Evolutionary conservation across 2,797 vertebrate genomes (phyloP).

Genomic region (Alfaro cultratus): DNA sequence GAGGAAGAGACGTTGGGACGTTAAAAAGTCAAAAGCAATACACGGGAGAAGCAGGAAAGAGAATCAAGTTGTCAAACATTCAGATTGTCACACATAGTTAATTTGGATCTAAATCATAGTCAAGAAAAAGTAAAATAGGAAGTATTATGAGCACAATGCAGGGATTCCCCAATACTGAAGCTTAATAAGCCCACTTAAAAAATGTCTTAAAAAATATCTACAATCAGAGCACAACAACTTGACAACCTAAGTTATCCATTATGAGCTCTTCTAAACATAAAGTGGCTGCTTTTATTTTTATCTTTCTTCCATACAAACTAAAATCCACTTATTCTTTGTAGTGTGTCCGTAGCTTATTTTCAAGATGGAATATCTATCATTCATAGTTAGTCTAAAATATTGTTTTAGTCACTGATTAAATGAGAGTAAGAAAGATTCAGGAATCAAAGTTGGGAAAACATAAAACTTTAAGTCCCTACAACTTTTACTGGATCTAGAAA

Average conservation of each 20-base stretch:
- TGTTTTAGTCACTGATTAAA: background rate
- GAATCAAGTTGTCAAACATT: background rate
- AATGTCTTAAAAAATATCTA: background rate
- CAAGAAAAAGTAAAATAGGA: background rate
- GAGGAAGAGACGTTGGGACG: conserved; percentile 58
- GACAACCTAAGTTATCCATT: too few species aligned
- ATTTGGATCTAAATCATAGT: background rate
- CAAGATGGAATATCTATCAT: background rate
- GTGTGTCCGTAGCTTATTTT: background rate
- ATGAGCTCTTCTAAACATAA: background rate
- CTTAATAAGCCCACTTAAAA: background rate
- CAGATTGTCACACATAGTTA: background rate
- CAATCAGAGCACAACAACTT: background rate
- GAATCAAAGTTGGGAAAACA: background rate
- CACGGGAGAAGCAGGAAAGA: background rate
- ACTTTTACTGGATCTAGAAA: background rate
- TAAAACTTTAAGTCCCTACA: background rate
- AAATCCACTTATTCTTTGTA: background rate
- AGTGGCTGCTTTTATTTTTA: background rate
- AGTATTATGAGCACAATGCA: background rate
- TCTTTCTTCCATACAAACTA: background rate
- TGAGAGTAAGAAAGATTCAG: background rate
- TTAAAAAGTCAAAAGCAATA: conserved; percentile 21
- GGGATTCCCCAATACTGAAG: background rate
- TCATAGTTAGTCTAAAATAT: background rate